Base-by-base conservation (phyloP, 2,113 vertebrate species). In the Xiphophorus hellerii region DNA sequence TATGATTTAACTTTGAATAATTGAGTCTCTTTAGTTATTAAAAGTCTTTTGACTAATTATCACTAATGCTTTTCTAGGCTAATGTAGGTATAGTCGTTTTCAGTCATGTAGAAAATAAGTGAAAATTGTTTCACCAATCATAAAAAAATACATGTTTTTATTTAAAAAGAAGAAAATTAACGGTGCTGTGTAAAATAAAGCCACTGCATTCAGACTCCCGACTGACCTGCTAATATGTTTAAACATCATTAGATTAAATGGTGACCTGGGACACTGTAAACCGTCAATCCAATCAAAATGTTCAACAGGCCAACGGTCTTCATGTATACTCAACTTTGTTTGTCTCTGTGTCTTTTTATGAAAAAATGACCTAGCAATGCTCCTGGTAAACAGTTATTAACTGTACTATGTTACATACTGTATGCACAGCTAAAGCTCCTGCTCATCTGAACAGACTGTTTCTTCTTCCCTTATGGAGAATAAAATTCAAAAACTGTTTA, bases 401-500 rank as follows among this genome's bases (percentile, higher is more conserved):
- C 84, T 86, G 79, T 78, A 84, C 90, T 87, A 87, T 91, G 89
- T 89, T 91, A 92, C 89, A 92, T 88, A 86, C 85, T 90, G 79
- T 92, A 90, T 89, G 87, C 91, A 94, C 89, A 92, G 90, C 91
- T 90, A 87, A 86, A 92, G 88, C 82, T 90, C 82, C 82, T 87
- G 83, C 81, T 90, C 93, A 93, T 92, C 86, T 88, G 77, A 91
- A 91, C 80, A 90, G 92, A 91, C 91, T 92, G 91, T 93, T 94
- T 92, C 88, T 94, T 92, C 88, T 91, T 91, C 84, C 92, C 83
- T 76, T 73, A 88, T 88, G 89, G 82, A 92, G 82, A 95, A 94
- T 94, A 94, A 94, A 95, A 84, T 87, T 88, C 27, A 65, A 84
- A 84, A 90, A 79, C 74, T 69, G 77, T 90, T 88, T 81, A 80